A percentile compares a stretch with the other conserved stretches of the same genome.
These are phyloP conservation scores for Lithosia quadra DNA, from an alignment of 2,888 invertebrate genomes.

Conservation along the genomic window DNA sequence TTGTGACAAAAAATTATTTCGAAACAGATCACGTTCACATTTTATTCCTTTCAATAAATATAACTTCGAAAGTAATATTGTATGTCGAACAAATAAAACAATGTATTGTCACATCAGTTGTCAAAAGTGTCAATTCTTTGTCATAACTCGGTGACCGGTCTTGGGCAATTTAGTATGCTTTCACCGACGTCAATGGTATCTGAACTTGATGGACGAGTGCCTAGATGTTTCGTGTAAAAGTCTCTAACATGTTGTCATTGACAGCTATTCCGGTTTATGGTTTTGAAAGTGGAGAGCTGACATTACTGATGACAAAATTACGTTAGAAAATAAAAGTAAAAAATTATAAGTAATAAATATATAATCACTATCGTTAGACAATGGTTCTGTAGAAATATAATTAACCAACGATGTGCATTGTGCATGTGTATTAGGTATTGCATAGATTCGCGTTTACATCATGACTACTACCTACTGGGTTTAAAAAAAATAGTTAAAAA, in stretches of 20 bases:
- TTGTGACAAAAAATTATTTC: constrained; percentile 34
- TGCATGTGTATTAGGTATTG: too few relatives aligned
- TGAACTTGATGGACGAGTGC: constrained; percentile 39
- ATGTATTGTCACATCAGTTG: constrained; percentile 41
- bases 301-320: constrained; percentile 64
- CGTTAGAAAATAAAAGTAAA: constrained; percentile 55
- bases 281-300: constrained; percentile 72
- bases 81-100: constrained; percentile 37
- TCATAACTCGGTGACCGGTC: constrained; percentile 58
- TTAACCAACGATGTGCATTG: too few relatives aligned
- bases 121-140: constrained; percentile 47
- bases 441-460: neutral
- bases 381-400: neutral
- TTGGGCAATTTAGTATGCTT: constrained; percentile 59
- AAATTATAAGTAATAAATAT: constrained; percentile 39
- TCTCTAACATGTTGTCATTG: constrained; percentile 55
- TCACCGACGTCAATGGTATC: constrained; percentile 52
- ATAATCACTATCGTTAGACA: neutral
- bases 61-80: constrained; percentile 22
- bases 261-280: constrained; percentile 66
- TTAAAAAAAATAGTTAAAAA: too few relatives aligned
- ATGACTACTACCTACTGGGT: too few relatives aligned
- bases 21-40: constrained; percentile 29
- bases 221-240: constrained; percentile 43
- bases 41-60: constrained; percentile 17